Evolutionary conservation across 2,797 vertebrate species (phyloP), one percentile per base, ranked within the genome.

Genomic region (Sylvia borin): DNA sequence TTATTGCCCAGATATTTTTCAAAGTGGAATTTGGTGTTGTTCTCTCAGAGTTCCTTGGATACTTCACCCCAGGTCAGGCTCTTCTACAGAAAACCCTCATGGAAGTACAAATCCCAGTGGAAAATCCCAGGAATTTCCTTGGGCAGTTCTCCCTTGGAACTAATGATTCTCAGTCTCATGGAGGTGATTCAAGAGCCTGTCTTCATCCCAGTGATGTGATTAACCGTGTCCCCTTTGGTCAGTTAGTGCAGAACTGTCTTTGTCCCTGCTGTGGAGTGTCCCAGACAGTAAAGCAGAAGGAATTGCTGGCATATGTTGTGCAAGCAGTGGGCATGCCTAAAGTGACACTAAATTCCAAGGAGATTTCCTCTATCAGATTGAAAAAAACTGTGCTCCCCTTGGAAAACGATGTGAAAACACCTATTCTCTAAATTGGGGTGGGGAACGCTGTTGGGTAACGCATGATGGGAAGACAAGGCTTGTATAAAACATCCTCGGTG

Each of bases 51-150:
- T 32, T 75, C 36, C 57, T 77, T n/a, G 55, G 74, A 79, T 73
- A 81, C 58, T 83, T 87, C 57, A 60, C 61, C 55, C 34, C 84
- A 82, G 76, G 57, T 78, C 82, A 91, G 64, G 70, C 31, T 88
- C 32, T 94, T 67, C 72, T 82, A 61, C 73, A 75, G 87, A 95
- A 96, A 92, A 71, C 25, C 13, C 47, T 95, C 62, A 29, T 64
- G 89, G 89, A 92, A 91, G 78, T 87, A 92, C 77, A 89, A 71
- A 91, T 91, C 72, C 64, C 77, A 82, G 20, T 89, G 93, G 93
- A 95, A 96, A 96, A 89, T 83, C 81, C 87, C 87, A 68, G 81
- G 90, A 83, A 78, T 74, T 85, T 94, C 62, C 68, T 54, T 80
- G 58, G 24, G 50, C 24, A 27, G 26, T 58, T 85, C 47, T 91